These are phyloP conservation scores for Thomomys bottae DNA, from an alignment of 2,113 vertebrate species.

Conservation along the genomic window DNA sequence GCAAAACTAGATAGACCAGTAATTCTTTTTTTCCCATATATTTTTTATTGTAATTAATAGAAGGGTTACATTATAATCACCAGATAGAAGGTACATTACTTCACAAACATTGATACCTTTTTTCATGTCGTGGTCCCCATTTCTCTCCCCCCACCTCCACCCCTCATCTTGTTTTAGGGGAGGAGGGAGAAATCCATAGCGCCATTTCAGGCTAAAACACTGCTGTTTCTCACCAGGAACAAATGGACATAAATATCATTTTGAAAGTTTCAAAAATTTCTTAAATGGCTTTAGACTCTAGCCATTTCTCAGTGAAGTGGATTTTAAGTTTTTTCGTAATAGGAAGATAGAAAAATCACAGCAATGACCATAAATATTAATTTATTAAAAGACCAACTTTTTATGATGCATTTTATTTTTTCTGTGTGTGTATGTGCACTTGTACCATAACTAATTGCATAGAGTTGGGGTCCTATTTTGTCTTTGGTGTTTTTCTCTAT, in stretches of 20 bases:
- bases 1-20: background rate
- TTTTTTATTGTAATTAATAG: no score
- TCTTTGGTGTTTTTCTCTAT: background rate
- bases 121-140: no score
- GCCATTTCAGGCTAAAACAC: background rate
- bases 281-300: background rate
- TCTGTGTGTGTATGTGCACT: no score
- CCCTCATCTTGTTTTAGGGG: no score
- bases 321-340: slow-evolving; percentile 31
- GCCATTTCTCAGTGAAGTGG: background rate
- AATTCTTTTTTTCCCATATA: no score
- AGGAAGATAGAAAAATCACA: slow-evolving; percentile 40
- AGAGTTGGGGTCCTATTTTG: background rate
- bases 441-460: background rate
- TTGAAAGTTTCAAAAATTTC: slow-evolving; percentile 17
- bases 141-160: no score
- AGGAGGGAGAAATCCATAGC: background rate
- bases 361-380: background rate
- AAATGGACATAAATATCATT: background rate
- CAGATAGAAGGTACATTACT: no score
- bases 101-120: no score
- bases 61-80: no score
- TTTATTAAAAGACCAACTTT: slow-evolving; percentile 31
- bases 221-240: background rate
- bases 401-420: background rate